phyloP scores from a whole-genome alignment of 2,113 vertebrate species.

The Brachyistius frenatus region DNA sequence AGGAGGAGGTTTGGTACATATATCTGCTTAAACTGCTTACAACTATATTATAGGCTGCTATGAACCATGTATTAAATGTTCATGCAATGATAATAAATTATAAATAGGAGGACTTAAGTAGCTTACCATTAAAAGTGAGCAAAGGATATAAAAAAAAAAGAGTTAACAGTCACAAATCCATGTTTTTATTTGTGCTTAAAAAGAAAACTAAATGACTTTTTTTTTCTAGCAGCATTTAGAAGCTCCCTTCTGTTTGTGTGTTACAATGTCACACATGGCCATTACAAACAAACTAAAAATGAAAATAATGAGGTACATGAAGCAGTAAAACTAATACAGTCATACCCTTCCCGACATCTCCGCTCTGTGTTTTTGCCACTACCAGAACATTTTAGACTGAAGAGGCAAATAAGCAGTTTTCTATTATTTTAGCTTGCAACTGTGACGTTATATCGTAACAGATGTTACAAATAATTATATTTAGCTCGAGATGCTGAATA shows the following conservation, averaged over 20 bases:
- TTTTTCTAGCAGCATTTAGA: slow-evolving; percentile 22
- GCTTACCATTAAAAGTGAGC: neutral
- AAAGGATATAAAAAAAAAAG: neutral
- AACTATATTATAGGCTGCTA: neutral
- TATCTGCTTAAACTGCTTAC: neutral
- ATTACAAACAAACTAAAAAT: slow-evolving; percentile 37
- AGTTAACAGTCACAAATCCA: slow-evolving; percentile 22
- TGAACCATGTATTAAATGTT: neutral
- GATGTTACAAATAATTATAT: slow-evolving; percentile 59
- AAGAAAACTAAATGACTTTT: slow-evolving; percentile 18
- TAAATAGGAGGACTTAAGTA: neutral
- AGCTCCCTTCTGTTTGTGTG: neutral
- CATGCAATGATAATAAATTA: neutral
- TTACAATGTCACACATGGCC: slow-evolving; percentile 7
- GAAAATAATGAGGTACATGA: neutral
- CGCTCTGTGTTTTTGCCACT: neutral
- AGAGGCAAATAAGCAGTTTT: slow-evolving; percentile 59
- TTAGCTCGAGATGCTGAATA: slow-evolving; percentile 52
- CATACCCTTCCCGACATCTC: too few species aligned
- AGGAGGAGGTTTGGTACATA: neutral
- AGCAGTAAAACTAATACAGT: too few species aligned
- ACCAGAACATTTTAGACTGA: slow-evolving; percentile 18
- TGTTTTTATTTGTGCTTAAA: slow-evolving; percentile 18
- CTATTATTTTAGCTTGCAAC: slow-evolving; percentile 57
- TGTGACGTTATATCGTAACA: slow-evolving; percentile 62